Conservation (phyloP, 1,140 invertebrate genomes). For the Kradibia gibbosae region DNA sequence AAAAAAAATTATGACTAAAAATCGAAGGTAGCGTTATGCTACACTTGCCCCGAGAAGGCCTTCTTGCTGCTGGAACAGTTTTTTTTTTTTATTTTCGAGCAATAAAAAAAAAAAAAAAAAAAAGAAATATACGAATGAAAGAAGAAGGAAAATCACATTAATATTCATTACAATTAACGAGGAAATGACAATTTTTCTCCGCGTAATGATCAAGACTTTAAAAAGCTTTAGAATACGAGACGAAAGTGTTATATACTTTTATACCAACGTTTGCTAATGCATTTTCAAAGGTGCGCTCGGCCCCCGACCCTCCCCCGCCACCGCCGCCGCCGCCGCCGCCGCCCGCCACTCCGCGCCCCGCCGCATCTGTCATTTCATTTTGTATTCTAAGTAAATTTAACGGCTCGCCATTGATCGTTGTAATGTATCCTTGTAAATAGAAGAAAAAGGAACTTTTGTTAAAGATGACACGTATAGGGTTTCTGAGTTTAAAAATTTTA, state of each 20-base stretch:
- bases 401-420: slow-evolving; percentile 18
- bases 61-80: slow-evolving; percentile 46
- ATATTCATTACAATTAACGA: slow-evolving; percentile 16
- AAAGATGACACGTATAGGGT: background rate
- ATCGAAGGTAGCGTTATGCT: slow-evolving; percentile 15
- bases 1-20: slow-evolving; percentile 37
- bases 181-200: slow-evolving; percentile 14
- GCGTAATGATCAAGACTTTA: background rate
- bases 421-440: slow-evolving; percentile 42
- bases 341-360: too few relatives aligned
- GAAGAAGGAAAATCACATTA: slow-evolving; percentile 17
- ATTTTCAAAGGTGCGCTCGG: slow-evolving; percentile 13
- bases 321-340: too few relatives aligned
- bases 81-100: too few relatives aligned
- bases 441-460: slow-evolving; percentile 37
- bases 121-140: too few relatives aligned
- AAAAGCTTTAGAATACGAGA: slow-evolving; percentile 12
- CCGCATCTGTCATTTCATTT: slow-evolving; percentile 32
- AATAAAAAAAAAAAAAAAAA: too few relatives aligned
- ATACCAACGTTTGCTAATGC: slow-evolving; percentile 22
- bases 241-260: slow-evolving; percentile 33
- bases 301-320: too few relatives aligned
- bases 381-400: slow-evolving; percentile 22
- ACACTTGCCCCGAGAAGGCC: background rate
- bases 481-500: slow-evolving; percentile 31